phyloP scores from a whole-genome alignment of 2,888 invertebrate species.

The Dynastes maya region DNA sequence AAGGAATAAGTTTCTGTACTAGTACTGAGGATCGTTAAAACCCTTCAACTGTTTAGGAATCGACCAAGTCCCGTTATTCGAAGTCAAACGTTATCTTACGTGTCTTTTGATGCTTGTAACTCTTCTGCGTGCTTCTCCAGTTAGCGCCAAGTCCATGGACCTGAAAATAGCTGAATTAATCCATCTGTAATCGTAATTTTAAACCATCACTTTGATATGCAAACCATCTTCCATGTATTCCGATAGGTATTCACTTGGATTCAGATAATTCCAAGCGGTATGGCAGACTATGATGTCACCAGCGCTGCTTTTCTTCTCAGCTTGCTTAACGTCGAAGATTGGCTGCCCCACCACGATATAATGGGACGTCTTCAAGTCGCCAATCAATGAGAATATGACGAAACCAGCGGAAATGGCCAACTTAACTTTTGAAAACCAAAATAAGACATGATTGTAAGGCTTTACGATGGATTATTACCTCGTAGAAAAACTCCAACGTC shows the following conservation, averaged over 20 bases:
- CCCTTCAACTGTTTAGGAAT: no score
- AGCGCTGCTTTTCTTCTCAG: conserved; percentile 72
- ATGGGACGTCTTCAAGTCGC: conserved; percentile 71
- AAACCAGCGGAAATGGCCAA: conserved; percentile 77
- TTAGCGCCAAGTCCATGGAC: conserved; percentile 65
- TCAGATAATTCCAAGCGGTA: conserved; percentile 76
- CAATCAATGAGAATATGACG: conserved; percentile 75
- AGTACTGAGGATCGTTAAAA: no score
- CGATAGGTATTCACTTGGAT: conserved; percentile 75
- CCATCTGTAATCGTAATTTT: not conserved
- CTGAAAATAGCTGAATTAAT: conserved; percentile 51
- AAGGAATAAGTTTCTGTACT: no score
- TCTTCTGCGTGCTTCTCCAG: conserved; percentile 65
- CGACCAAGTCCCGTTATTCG: no score
- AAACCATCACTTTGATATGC: conserved; percentile 70
- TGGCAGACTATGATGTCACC: conserved; percentile 77
- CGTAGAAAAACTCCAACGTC: conserved; percentile 76
- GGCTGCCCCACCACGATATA: conserved; percentile 78
- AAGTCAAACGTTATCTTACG: conserved; percentile 36
- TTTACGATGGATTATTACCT: conserved; percentile 68
- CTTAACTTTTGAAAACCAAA: conserved; percentile 71
- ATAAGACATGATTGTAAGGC: no score
- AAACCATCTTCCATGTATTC: conserved; percentile 73
- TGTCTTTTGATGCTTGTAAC: conserved; percentile 54
- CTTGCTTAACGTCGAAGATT: conserved; percentile 75